A percentile compares a stretch with the other conserved stretches of the same genome.
Evolutionary conservation across 2,113 vertebrate species (phyloP).

Genomic region (Pelecanoides urinatrix): DNA sequence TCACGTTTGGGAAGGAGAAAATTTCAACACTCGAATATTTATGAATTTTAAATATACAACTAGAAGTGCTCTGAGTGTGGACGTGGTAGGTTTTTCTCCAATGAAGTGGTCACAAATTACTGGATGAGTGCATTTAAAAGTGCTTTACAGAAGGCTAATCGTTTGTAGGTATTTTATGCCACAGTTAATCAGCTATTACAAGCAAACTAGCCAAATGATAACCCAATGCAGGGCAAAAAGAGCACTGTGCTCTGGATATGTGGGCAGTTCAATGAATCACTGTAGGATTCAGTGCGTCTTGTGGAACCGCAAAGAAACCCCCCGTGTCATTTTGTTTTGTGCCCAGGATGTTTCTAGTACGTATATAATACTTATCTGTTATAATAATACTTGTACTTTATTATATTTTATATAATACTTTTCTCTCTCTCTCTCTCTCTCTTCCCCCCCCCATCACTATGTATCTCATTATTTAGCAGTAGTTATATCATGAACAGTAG

Average conservation of each 20-base stretch:
- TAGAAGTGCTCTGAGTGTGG: neutral
- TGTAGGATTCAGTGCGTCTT: neutral
- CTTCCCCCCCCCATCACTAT: no score
- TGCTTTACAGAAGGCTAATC: neutral
- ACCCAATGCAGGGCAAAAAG: neutral
- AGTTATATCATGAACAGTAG: neutral
- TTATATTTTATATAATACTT: neutral
- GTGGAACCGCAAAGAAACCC: neutral
- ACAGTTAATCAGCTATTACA: neutral
- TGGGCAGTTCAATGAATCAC: neutral
- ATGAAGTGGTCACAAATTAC: neutral
- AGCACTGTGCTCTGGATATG: neutral
- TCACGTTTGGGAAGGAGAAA: neutral
- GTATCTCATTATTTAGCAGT: neutral
- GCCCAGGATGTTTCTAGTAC: neutral
- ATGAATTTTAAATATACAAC: neutral
- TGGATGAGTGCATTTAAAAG: neutral
- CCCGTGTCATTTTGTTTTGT: neutral
- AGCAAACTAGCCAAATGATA: neutral
- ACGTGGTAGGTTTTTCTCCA: neutral
- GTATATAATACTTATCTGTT: neutral
- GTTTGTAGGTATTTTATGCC: neutral
- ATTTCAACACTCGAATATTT: neutral
- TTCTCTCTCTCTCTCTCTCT: no score
- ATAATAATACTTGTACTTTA: neutral